Conservation (phyloP, 1,140 invertebrate genomes). For the Diachasma alloeum region DNA sequence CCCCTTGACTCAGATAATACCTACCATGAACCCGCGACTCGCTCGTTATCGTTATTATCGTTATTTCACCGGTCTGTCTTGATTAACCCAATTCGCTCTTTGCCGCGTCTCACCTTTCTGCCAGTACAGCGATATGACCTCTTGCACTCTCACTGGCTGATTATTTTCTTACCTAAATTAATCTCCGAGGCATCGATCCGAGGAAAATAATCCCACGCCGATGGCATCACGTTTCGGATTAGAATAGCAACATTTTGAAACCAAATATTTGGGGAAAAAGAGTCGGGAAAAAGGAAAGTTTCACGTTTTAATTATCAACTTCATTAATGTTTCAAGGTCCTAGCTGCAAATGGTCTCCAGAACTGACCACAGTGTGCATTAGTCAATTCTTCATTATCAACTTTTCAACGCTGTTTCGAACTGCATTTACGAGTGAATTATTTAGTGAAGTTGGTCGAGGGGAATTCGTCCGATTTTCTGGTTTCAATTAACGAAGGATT, state of each 20-base stretch:
- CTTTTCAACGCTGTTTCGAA: not conserved
- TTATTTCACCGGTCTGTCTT: constrained; percentile 26
- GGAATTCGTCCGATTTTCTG: no score
- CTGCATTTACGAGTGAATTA: not conserved
- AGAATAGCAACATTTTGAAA: not conserved
- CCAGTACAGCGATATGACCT: not conserved
- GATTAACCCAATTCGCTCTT: constrained; percentile 31
- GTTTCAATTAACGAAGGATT: no score
- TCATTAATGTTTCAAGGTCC: not conserved
- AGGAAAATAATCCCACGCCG: not conserved
- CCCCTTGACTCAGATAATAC: not conserved
- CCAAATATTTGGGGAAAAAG: not conserved
- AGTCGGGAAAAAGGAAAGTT: not conserved
- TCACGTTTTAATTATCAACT: not conserved
- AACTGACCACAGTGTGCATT: not conserved
- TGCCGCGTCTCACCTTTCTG: constrained; percentile 1
- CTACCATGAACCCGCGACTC: not conserved
- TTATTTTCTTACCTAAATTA: constrained; percentile 2
- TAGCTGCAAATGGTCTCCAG: not conserved
- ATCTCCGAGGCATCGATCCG: not conserved
- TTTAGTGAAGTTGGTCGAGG: not conserved
- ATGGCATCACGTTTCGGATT: not conserved
- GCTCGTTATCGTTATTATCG: constrained; percentile 30
- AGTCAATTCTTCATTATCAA: not conserved
- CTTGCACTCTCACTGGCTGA: not conserved